Evolutionary conservation across 2,888 invertebrate genomes (phyloP).

Genomic region (Rambutsinella grinnellia): DNA sequence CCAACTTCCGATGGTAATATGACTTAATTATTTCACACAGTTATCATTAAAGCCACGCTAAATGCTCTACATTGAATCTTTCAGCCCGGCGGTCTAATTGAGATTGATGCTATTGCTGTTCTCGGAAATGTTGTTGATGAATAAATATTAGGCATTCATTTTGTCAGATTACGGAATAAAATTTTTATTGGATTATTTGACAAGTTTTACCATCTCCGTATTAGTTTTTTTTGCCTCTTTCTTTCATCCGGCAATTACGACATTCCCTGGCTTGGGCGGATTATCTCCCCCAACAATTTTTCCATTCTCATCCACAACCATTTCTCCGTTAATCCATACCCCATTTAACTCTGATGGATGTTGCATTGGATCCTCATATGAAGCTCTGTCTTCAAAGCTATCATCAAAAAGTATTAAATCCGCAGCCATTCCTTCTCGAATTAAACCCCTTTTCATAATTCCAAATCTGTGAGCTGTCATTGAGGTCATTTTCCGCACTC

Average conservation of each 20-base stretch:
- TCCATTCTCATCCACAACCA: constrained; percentile 57
- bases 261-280: constrained; percentile 27
- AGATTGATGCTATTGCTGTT: constrained; percentile 89
- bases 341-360: constrained; percentile 52
- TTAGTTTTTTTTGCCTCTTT: too few species aligned
- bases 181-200: not conserved
- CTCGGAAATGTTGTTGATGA: constrained; percentile 73
- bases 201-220: too few species aligned
- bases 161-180: not conserved
- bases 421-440: constrained; percentile 53
- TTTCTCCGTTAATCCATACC: constrained; percentile 62
- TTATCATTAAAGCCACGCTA: not conserved
- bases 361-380: constrained; percentile 59
- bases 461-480: constrained; percentile 58
- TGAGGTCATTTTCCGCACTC: constrained; percentile 58
- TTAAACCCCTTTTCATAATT: constrained; percentile 52
- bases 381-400: constrained; percentile 55
- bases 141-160: not conserved
- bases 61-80: constrained; percentile 64
- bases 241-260: constrained; percentile 21
- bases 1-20: constrained; percentile 77
- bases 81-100: constrained; percentile 81
- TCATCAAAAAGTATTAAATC: constrained; percentile 60
- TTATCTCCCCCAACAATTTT: constrained; percentile 25
- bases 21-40: constrained; percentile 25